Evolutionary conservation across 2,888 invertebrate species (phyloP), one percentile per base, ranked within the genome.

Genomic region (Volucella bombylans): DNA sequence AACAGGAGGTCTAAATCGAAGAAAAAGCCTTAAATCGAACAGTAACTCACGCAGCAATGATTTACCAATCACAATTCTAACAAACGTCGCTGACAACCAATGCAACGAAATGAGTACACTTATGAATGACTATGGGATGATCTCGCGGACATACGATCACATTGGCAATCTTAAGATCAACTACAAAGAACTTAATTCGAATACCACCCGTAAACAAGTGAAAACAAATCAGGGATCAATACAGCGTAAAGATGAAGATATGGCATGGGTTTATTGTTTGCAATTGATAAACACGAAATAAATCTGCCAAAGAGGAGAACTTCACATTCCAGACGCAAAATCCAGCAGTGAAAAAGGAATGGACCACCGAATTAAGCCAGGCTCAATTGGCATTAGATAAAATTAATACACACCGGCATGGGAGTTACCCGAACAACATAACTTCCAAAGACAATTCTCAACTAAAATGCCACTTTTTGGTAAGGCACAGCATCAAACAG

Each of bases 391-490:
- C 98, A 0, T 93, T 97, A 86, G 96, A 97, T 90, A 94, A 95
- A 0, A 96, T 96, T 89, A 98, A 98, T 23, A 23, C 92, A 96
- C 96, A 55, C 98, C 98, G n/a, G 97, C 97, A 1, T 98, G 98
- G 98, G 95, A 97, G 88, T 94, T 96, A 72, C 95, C 96, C 1
- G 90, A 90, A 12, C 90, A 90, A 73, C 95, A 96, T 87, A 95
- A 96, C 87, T 95, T 96, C 88, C 94, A 95, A 89, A 95, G 95
- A 89, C 94, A 96, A 87, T 96, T 96, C 39, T 95, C 96, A 18
- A 96, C 96, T 77, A 97, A 97, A 91, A 96, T 97, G 95, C 98
- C 98, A 71, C 93, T 98, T 54, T 98, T 97, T 90, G 97, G 98
- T 71, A 95, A 95, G 89, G 95, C 97, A 86, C 95, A 95, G 92